Evolutionary conservation across 2,888 invertebrate species (phyloP), one percentile per base, ranked within the genome.

Genomic region (Drosophila falleni): DNA sequence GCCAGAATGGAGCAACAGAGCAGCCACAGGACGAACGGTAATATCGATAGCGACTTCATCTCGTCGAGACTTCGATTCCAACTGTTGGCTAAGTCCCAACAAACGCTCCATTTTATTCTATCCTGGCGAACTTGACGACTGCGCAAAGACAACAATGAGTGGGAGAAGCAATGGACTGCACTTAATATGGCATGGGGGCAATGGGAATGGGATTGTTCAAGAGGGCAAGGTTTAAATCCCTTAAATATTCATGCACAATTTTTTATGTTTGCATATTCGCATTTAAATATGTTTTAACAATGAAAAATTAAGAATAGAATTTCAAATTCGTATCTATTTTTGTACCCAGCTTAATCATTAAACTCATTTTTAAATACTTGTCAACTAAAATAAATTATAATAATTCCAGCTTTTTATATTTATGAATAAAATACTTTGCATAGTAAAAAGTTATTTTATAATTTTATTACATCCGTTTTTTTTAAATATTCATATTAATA

Each of bases 11-110:
- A 80, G 15, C 80, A 68, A 4, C 82, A 56, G 19, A 86, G 53
- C 37, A 89, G 66, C 53, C 74, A 68, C 15, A 78, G 44, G 39
- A 74, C 55, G 23, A 80, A 53, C 31, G 80, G 42, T 44, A 80
- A 59, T 37, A 64, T 23, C 47, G 50, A 23, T 15, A 49, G n/a
- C 42, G 74, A 69, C 74, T 63, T 64, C 87, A 84, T 84, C 71
- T 53, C 50, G 50, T 13, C 50, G 13, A 37, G 37, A 1, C 35
- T 68, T 60, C 47, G 63, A 51, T 39, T 50, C 19, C 35, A 56
- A 58, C 74, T 69, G 51, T 47, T 60, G 66, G 9, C n/a, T 39
- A 13, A 44, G 29, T 54, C 6, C 5, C 39, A 16, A 6, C 4
- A 10, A 10, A 5, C n/a, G 13, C 33, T 33, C 13, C 44, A 26